Evolutionary conservation across 2,797 vertebrate species (phyloP).

Genomic region (Sebastes steindachneri): DNA sequence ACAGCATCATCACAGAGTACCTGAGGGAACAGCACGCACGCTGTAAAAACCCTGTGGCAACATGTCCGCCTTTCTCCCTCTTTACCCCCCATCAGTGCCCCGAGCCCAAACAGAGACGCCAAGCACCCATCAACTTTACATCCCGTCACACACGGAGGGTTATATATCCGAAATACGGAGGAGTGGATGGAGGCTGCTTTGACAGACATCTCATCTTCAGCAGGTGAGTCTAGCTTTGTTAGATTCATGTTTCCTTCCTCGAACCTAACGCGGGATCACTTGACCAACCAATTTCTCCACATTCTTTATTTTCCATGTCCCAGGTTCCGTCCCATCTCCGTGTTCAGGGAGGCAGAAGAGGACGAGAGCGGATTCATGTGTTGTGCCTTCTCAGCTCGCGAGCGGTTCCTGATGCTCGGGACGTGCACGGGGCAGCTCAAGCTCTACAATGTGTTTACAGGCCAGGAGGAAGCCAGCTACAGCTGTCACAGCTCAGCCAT

Average conservation of each 20-base stretch:
- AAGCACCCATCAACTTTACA: conserved; percentile 97
- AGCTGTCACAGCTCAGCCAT: conserved; percentile 98
- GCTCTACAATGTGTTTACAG: conserved; percentile 98
- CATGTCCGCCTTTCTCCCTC: conserved; percentile 98
- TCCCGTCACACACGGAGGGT: conserved; percentile 94
- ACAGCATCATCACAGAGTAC: conserved; percentile 99
- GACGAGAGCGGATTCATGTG: conserved; percentile 98
- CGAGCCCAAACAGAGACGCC: conserved; percentile 98
- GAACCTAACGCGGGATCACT: neutral
- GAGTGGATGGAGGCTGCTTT: conserved; percentile 98
- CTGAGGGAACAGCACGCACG: conserved; percentile 98
- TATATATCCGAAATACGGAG: conserved; percentile 97
- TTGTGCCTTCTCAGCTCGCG: conserved; percentile 97
- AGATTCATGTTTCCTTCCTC: neutral
- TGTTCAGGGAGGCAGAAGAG: conserved; percentile 97
- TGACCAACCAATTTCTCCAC: neutral
- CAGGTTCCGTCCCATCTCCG: conserved; percentile 98
- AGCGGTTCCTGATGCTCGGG: conserved; percentile 97
- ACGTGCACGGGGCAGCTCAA: conserved; percentile 97
- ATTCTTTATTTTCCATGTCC: neutral
- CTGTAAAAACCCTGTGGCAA: conserved; percentile 99
- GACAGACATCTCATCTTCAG: conserved; percentile 99
- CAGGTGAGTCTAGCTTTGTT: conserved; percentile 83
- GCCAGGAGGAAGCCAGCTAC: conserved; percentile 98
- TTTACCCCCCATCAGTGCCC: conserved; percentile 99